Conservation (phyloP, 2,113 vertebrate species). For the Clarias macrocephalus region DNA sequence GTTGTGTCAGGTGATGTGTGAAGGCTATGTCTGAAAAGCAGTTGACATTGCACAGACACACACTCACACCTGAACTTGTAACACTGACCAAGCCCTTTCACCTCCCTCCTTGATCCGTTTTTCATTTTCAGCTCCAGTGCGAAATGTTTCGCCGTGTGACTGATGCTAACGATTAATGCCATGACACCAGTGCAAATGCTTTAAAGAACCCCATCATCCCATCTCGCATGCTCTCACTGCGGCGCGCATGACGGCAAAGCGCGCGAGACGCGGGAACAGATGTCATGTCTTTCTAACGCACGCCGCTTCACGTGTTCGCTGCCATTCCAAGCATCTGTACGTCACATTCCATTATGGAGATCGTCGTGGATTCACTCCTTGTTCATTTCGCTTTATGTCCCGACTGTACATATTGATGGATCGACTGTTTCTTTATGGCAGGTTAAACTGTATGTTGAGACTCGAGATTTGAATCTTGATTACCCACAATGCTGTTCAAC, state of each 20-base stretch:
- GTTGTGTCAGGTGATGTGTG: slow-evolving; percentile 6
- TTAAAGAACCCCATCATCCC: neutral
- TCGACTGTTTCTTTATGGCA: neutral
- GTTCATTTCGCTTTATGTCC: neutral
- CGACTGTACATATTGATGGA: neutral
- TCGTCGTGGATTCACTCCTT: neutral
- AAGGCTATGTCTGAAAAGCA: slow-evolving; percentile 43
- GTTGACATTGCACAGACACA: slow-evolving; percentile 50
- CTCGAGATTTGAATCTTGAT: neutral
- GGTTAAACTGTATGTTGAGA: neutral
- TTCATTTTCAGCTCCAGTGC: slow-evolving; percentile 15
- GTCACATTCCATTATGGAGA: neutral
- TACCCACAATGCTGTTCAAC: neutral
- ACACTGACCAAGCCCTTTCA: neutral
- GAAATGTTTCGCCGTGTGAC: slow-evolving; percentile 41
- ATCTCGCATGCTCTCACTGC: slow-evolving; percentile 15
- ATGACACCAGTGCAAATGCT: slow-evolving; percentile 10
- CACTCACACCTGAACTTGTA: slow-evolving; percentile 22
- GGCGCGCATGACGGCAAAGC: neutral
- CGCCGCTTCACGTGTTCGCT: neutral
- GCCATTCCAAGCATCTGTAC: slow-evolving; percentile 7
- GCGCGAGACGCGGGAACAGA: slow-evolving; percentile 4
- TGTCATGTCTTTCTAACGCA: neutral
- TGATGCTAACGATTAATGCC: slow-evolving; percentile 26
- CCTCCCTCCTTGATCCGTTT: slow-evolving; percentile 19